phyloP scores from a whole-genome alignment of 2,113 vertebrate species.

The Marmota flaviventris region DNA sequence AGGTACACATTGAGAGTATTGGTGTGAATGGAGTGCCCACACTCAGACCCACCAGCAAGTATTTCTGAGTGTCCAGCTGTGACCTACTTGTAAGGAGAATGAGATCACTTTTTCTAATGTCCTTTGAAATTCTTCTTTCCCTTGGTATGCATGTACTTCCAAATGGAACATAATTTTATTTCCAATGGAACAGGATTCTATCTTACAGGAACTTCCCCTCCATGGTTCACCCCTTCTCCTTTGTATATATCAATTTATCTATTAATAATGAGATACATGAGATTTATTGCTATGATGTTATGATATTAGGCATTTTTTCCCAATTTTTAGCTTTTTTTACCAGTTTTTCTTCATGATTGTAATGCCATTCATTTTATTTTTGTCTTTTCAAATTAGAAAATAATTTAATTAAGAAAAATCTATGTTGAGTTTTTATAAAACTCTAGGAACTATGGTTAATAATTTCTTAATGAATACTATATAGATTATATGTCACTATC shows the following conservation, averaged over 20 bases:
- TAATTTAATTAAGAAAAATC: neutral
- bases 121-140: neutral
- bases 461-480: neutral
- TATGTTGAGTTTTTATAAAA: neutral
- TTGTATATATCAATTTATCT: neutral
- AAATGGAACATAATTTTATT: neutral
- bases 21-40: neutral
- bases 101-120: neutral
- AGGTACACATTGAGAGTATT: neutral
- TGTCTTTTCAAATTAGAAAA: neutral
- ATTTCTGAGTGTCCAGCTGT: neutral
- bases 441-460: neutral
- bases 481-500: neutral
- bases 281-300: neutral
- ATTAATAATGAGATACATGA: neutral
- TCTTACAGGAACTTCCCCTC: neutral
- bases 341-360: neutral
- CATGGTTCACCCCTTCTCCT: neutral
- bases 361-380: neutral
- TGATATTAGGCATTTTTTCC: neutral
- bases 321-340: neutral
- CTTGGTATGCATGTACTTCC: neutral
- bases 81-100: neutral
- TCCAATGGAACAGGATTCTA: neutral
- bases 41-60: neutral